Base-by-base conservation (phyloP, 2,888 invertebrate species). In the Coecobrya sp. region DNA sequence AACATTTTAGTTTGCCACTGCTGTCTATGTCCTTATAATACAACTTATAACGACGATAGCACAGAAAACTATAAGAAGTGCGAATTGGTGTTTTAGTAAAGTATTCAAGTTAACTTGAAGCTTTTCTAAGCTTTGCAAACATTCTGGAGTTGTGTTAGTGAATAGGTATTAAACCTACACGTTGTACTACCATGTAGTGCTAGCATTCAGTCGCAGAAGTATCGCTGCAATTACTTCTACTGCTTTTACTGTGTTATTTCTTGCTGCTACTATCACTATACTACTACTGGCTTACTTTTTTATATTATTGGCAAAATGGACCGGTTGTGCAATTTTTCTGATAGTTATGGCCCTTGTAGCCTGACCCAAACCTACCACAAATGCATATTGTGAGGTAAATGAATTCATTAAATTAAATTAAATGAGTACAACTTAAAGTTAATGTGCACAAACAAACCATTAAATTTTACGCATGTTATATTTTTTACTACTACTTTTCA, bases 361-460 rank as follows among this genome's bases (percentile, higher is more conserved):
- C 76, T 91, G 91, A 91, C 91, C 91, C 81, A 91, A 91, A 91
- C 91, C 91, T 91, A 91, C 91, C 91, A 25, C 91, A 91, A 90
- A 90, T 85, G 90, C 90, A 90, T 76, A 85, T 52, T 90, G 82
- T 68, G 87, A 91, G 91, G 91, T 91, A 91, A 91, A 91, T 91
- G 91, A 87, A 91, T 91, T 91, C 91, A 91, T 91, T 91, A 91
- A 87, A 91, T 91, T 91, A 91, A 91, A 91, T 91, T 91, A 91
- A 91, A 91, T 91, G 91, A 91, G 91, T 90, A 90, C 90, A 90
- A 90, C 85, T 90, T 85, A 90, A 90, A 90, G 84, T 90, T 90
- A 90, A 90, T 90, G 90, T 90, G 90, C 90, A 85, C 85, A 90
- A 90, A 90, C 90, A 90, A 90, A 90, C 85, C 90, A 90, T 90